Base-by-base conservation (phyloP, 1,140 invertebrate species). In the Nasonia vitripennis region DNA sequence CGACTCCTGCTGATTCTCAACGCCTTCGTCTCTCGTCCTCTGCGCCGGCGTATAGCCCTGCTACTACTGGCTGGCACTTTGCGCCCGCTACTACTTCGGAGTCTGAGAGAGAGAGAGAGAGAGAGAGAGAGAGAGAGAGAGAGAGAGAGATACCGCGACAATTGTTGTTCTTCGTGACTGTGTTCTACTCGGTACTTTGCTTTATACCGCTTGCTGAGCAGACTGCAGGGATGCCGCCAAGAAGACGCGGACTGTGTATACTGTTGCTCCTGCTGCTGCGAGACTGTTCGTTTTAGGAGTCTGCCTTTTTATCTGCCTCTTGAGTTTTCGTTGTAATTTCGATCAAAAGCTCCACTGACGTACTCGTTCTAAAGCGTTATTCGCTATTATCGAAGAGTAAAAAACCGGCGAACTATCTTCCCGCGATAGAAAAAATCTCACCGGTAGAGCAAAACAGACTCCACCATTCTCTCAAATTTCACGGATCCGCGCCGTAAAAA, bases 1-100 rank as follows among this genome's bases (percentile, higher is more conserved):
- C 75, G 79, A 55, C 51, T 78, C 45, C 79, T 81, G 31, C 73
- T 77, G 81, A 83, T 86, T 83, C 86, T 84, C 85, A 83, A 83
- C 85, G 75, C 83, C 74, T 84, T 81, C 67, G 41, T 73, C 62
- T 84, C 78, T 55, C 55, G 2, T n/a, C 55, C 20, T 62, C 55
- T 62, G 55, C 55, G 55, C 55, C 55, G 55, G 55, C 55, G 55
- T 62, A 62, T 62, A 62, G 17, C 55, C 17, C 20, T 34, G 37
- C 41, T 79, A 74, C 70, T 73, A 82, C 55, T 82, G 70, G 70
- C 70, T 55, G 68, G 67, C 77, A 86, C 34, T 48, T 48, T 20
- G 37, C 79, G 34, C 73, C 41, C 75, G 48, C 55, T 74, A 34
- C 71, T 51, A 34, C 71, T 78, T 23, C 11, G 17, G 20, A n/a